These are phyloP conservation scores for Macropis europaea DNA, from an alignment of 2,888 invertebrate genomes.

Conservation along the genomic window DNA sequence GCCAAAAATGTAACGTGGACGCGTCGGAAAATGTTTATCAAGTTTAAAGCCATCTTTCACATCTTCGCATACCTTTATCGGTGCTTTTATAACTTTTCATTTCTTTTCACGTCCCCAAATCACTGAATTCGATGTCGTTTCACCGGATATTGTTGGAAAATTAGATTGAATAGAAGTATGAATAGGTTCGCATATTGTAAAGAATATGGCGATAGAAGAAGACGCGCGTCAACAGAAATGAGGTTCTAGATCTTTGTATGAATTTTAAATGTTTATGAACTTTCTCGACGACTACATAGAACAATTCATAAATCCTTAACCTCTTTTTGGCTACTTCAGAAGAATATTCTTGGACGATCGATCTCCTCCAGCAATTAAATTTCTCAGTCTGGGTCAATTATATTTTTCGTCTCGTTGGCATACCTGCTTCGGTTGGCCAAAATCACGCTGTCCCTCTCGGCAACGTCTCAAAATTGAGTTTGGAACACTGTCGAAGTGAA, in stretches of 20 bases:
- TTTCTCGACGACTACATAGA: too few relatives aligned
- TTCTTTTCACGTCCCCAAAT: too few relatives aligned
- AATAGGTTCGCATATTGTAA: too few relatives aligned
- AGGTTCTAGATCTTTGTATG: background rate
- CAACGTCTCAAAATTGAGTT: background rate
- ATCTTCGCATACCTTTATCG: too few relatives aligned
- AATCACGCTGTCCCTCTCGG: conserved; percentile 8
- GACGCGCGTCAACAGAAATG: background rate
- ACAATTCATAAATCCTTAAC: background rate
- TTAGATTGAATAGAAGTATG: too few relatives aligned
- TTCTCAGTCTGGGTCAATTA: background rate
- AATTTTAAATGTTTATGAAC: background rate
- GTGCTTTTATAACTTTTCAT: too few relatives aligned
- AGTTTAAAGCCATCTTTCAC: too few relatives aligned
- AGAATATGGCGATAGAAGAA: too few relatives aligned
- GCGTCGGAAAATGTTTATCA: background rate
- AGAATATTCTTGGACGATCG: background rate
- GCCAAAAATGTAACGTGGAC: background rate
- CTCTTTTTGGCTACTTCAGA: too few relatives aligned
- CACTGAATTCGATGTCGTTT: too few relatives aligned
- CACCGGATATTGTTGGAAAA: too few relatives aligned
- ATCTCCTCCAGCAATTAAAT: background rate
- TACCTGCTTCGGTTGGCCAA: background rate
- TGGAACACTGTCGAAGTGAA: background rate
- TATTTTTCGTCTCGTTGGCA: background rate